phyloP scores from a whole-genome alignment of 1,140 invertebrate species.

The Oppia nitens region DNA sequence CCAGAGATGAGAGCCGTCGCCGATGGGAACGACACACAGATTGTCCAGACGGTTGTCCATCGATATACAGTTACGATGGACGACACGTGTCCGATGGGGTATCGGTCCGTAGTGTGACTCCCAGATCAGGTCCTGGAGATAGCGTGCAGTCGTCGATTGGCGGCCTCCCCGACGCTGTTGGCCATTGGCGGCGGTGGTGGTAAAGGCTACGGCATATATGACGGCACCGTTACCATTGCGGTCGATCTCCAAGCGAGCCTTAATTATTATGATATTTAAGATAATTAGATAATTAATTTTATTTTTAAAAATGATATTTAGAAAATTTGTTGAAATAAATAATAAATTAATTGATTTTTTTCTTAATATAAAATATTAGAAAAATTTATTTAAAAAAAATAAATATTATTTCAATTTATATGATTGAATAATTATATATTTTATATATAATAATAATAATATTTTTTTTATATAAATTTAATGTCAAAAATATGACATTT shows the following conservation, averaged over 20 bases:
- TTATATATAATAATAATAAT: too few relatives aligned
- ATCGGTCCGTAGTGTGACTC: conserved; percentile 35
- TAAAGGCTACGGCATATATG: conserved; percentile 33
- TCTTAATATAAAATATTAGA: too few relatives aligned
- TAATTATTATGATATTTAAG: too few relatives aligned
- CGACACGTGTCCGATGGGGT: conserved; percentile 32
- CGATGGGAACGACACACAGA: conserved; percentile 27
- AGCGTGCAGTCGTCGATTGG: not conserved
- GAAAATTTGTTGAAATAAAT: too few relatives aligned
- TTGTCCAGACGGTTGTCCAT: conserved; percentile 37
- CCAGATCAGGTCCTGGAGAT: conserved; percentile 25
- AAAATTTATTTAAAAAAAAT: too few relatives aligned
- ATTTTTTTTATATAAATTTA: too few relatives aligned
- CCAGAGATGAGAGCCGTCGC: conserved; percentile 1
- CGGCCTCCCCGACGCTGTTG: not conserved
- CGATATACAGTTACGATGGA: conserved; percentile 34
- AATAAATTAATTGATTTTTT: too few relatives aligned
- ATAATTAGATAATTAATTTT: too few relatives aligned
- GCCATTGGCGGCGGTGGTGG: not conserved
- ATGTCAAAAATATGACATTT: too few relatives aligned
- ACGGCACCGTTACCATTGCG: conserved; percentile 35
- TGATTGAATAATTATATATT: too few relatives aligned
- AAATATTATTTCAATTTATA: too few relatives aligned
- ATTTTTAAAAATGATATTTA: too few relatives aligned
- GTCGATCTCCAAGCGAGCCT: conserved; percentile 34